A percentile compares a stretch with the other conserved stretches of the same genome.
These are phyloP conservation scores for Nycteola revayana DNA, from an alignment of 2,888 invertebrate genomes.

Conservation along the genomic window DNA sequence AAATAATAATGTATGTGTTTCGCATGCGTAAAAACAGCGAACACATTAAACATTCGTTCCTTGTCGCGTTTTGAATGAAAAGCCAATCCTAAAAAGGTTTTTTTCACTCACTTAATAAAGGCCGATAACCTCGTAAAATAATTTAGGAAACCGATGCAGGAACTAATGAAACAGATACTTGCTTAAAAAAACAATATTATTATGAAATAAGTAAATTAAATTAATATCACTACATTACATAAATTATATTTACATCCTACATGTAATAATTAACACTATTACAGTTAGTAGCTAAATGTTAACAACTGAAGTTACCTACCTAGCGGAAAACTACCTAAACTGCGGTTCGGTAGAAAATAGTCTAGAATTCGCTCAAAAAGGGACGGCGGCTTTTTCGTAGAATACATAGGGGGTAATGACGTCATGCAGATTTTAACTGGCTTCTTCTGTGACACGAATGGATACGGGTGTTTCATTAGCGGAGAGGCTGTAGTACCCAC, in stretches of 20 bases:
- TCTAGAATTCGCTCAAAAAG: constrained; percentile 61
- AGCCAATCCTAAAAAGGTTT: no score
- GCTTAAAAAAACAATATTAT: no score
- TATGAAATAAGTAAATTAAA: constrained; percentile 8
- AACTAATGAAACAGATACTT: background rate
- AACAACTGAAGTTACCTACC: constrained; percentile 19
- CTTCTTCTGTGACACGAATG: constrained; percentile 54
- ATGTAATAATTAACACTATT: no score
- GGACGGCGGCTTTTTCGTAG: constrained; percentile 47
- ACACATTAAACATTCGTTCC: no score
- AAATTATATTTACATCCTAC: no score
- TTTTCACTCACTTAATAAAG: no score
- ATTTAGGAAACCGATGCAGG: no score
- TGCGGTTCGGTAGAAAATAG: constrained; percentile 54
- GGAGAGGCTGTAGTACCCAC: constrained; percentile 66
- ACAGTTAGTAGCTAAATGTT: no score
- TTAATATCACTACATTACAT: constrained; percentile 23
- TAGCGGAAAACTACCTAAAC: constrained; percentile 16
- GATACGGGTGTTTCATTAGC: constrained; percentile 61
- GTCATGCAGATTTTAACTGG: constrained; percentile 65
- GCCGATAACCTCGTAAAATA: no score
- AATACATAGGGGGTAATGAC: constrained; percentile 40
- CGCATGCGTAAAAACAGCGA: no score
- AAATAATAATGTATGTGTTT: no score
- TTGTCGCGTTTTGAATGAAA: no score